Percentiles rank a stretch among this genome's conserved stretches.
phyloP scores from a whole-genome alignment of 2,113 vertebrate genomes.

The Rhegmatorhina hoffmannsi region DNA sequence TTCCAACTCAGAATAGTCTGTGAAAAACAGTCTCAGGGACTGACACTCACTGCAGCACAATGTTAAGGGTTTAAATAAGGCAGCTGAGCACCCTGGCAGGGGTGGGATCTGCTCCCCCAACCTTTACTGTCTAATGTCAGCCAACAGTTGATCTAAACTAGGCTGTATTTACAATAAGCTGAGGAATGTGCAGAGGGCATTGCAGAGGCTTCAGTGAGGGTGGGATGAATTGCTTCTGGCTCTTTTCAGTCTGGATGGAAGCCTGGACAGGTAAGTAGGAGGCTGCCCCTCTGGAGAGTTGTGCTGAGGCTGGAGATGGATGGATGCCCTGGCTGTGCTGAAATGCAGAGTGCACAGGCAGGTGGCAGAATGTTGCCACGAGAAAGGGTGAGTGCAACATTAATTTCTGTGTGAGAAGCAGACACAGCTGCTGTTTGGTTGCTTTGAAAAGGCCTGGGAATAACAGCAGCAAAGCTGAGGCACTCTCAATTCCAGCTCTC shows the following conservation, averaged over 20 bases:
- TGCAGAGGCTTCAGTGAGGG: not conserved
- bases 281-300: not conserved
- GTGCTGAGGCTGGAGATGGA: not conserved
- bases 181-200: not conserved
- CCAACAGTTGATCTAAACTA: not conserved
- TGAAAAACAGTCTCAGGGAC: not conserved
- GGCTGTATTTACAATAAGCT: not conserved
- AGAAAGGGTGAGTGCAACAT: not conserved
- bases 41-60: not conserved
- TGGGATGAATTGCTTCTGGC: not conserved
- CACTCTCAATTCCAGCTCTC: not conserved
- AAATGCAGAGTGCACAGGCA: not conserved
- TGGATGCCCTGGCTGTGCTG: not conserved
- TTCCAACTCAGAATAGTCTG: too few species aligned
- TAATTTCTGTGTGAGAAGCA: not conserved
- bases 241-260: not conserved
- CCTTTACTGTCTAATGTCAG: not conserved
- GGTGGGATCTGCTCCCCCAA: not conserved
- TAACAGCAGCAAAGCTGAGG: not conserved
- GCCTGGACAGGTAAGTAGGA: not conserved
- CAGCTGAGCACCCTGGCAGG: not conserved
- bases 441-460: not conserved
- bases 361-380: slow-evolving; percentile 3
- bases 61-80: not conserved
- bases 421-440: not conserved